Evolutionary conservation across 2,113 vertebrate genomes (phyloP), one percentile per base, ranked within the genome.

Genomic region (Chlamydotis undulata): DNA sequence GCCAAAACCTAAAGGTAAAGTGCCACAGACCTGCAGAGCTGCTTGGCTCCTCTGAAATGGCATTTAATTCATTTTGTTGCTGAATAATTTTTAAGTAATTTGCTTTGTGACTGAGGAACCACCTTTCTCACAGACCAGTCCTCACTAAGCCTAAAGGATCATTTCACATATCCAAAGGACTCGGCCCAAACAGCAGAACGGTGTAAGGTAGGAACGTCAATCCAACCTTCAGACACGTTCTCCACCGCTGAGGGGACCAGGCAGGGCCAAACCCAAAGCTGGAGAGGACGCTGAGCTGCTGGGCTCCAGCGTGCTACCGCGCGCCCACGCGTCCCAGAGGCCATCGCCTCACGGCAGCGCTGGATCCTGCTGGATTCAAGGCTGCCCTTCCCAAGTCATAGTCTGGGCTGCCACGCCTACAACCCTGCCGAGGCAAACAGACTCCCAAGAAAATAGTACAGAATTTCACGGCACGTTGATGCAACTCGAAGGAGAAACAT

Each of bases 1-100:
- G 89, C 41, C 74, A 35, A 67, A 88, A 76, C 88, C 65, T 76
- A 45, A 74, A 92, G 83, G 93, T 79, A 79, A 81, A 87, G 65
- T 84, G 86, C 92, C 94, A 89, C 94, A 90, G 35, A 47, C 57
- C 91, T 90, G 65, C 60, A 6, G 14, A 39, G 65, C 7, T 14
- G 33, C 90, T 33, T 39, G 39, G 63, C 71, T 49, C 53, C 60
- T 70, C 69, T 64, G 69, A 90, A 94, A 91, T 41, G 22, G 55
- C 65, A 19, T 79, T 89, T 78, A 43, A 21, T 73, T 69, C 89
- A 96, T 87, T 93, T 87, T 70, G 80, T 22, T 68, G 85, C 23
- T 26, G 12, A 69, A 60, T 52, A 31, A 12, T 85, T 64, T 39
- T 31, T 17, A n/a, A n/a, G 85, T 61, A 17, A 52, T 43, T 25